phyloP scores from a whole-genome alignment of 2,113 vertebrate genomes.

The Cathartes aura region DNA sequence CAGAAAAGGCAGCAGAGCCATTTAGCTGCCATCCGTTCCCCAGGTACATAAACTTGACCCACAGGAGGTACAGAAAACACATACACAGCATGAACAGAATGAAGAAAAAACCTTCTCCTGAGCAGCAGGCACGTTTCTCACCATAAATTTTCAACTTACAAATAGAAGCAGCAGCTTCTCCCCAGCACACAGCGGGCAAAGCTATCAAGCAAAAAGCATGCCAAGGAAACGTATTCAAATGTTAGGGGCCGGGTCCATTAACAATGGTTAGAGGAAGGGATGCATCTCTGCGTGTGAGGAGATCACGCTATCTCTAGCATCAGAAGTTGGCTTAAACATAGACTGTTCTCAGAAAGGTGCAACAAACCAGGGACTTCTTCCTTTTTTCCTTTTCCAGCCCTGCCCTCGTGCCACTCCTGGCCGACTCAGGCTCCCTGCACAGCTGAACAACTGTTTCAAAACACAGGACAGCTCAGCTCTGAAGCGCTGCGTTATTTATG shows the following conservation, averaged over 20 bases:
- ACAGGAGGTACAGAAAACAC: not conserved
- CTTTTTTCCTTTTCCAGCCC: not conserved
- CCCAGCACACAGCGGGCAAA: not conserved
- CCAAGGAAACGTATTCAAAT: not conserved
- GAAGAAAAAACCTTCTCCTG: slow-evolving; percentile 20
- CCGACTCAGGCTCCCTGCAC: not conserved
- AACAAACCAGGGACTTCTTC: not conserved
- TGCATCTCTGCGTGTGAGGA: not conserved
- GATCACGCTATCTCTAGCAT: not conserved
- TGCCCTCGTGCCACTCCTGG: fast-evolving
- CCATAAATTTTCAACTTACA: slow-evolving; percentile 52
- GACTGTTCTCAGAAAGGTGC: not conserved
- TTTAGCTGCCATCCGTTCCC: not conserved
- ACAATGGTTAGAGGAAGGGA: not conserved
- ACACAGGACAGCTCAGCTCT: not conserved
- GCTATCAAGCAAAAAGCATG: not conserved
- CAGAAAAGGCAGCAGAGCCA: not conserved
- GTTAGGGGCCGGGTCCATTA: slow-evolving; percentile 8
- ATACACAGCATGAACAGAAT: not conserved
- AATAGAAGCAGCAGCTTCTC: not conserved
- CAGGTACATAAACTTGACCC: not conserved
- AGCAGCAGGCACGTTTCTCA: slow-evolving; percentile 72
- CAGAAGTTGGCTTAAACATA: not conserved
- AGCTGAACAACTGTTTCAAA: slow-evolving; percentile 2
- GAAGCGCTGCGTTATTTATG: slow-evolving; percentile 28